Evolutionary conservation across 2,113 vertebrate species (phyloP).

Genomic region (Ivindomyrus marchei): DNA sequence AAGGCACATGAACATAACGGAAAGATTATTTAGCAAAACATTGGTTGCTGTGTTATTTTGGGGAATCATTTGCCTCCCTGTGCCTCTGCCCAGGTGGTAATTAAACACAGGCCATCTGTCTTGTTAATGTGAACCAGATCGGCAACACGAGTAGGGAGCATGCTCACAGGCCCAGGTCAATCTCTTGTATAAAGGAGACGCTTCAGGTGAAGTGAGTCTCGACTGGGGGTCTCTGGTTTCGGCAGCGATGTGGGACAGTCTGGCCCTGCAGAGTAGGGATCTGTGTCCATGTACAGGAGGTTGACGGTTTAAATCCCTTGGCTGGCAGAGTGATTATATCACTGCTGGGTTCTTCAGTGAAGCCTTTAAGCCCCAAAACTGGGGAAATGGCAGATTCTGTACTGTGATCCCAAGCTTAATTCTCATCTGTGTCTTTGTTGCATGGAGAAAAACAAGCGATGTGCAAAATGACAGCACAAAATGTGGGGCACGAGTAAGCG

Average conservation of each 20-base stretch:
- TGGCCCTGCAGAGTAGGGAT: not conserved
- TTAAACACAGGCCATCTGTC: not conserved
- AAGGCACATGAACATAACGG: not conserved
- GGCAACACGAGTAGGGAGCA: not conserved
- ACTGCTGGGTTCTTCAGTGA: not conserved
- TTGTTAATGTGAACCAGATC: not conserved
- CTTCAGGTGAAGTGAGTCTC: not conserved
- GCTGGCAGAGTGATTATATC: not conserved
- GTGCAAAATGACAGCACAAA: not conserved
- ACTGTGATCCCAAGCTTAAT: not conserved
- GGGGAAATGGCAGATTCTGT: not conserved
- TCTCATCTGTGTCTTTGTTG: not conserved
- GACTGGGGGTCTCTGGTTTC: not conserved
- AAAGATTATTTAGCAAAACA: not conserved
- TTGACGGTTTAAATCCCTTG: not conserved
- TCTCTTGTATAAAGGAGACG: not conserved
- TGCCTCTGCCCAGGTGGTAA: not conserved
- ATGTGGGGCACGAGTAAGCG: fast-evolving
- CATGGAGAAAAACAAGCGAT: not conserved
- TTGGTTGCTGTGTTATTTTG: not conserved
- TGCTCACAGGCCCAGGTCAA: not conserved
- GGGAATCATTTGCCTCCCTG: not conserved
- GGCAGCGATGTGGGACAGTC: not conserved
- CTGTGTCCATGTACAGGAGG: not conserved
- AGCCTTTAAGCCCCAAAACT: not conserved